Evolutionary conservation across 2,888 invertebrate genomes (phyloP).

Genomic region (Oscheius sp.): DNA sequence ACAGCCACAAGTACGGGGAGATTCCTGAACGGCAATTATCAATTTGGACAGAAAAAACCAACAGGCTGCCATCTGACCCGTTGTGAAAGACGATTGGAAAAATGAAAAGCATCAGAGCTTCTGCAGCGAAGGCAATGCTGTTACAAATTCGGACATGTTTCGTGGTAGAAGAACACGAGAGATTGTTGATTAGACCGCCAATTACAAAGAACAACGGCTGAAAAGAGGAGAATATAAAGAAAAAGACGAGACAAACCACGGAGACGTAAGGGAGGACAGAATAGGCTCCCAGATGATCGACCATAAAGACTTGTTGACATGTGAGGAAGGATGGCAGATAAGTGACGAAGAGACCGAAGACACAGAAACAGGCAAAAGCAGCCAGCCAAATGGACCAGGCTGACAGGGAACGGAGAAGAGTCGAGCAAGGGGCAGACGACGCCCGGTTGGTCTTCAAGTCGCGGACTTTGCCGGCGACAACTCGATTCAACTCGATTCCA

Average conservation of each 20-base stretch:
- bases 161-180: constrained; percentile 42
- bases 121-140: constrained; percentile 50
- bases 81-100: constrained; percentile 41
- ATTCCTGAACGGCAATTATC: constrained; percentile 34
- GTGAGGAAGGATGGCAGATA: constrained; percentile 61
- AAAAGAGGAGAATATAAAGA: neutral
- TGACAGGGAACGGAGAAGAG: constrained; percentile 59
- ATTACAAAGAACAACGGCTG: constrained; percentile 48
- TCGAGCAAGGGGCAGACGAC: constrained; percentile 38
- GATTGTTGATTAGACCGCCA: constrained; percentile 33
- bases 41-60: neutral
- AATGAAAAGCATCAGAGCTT: constrained; percentile 50
- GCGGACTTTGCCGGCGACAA: constrained; percentile 65
- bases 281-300: constrained; percentile 48
- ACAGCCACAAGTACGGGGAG: constrained; percentile 44
- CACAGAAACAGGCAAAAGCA: constrained; percentile 60
- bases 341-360: constrained; percentile 51
- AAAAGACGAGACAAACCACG: constrained; percentile 37
- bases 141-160: constrained; percentile 61
- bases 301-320: constrained; percentile 50
- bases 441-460: constrained; percentile 46
- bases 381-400: constrained; percentile 63
- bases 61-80: constrained; percentile 27
- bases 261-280: constrained; percentile 45
- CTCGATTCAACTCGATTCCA: constrained; percentile 66